phyloP scores from a whole-genome alignment of 1,140 invertebrate species.

The Drosophila tsacasi region DNA sequence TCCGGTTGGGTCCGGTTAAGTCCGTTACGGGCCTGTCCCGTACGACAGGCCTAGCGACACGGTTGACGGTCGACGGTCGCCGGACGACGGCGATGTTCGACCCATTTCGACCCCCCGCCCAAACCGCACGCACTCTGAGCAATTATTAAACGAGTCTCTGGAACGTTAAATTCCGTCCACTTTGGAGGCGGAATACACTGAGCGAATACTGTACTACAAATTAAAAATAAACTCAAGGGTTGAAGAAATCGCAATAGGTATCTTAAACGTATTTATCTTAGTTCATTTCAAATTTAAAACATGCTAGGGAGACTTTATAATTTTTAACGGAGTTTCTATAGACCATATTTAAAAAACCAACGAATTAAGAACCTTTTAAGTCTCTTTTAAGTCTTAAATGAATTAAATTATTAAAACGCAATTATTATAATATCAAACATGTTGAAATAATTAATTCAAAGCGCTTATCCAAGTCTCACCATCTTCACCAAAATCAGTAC shows the following conservation, averaged over 20 bases:
- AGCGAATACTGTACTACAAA: background rate
- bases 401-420: too few relatives aligned
- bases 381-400: too few relatives aligned
- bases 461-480: too few relatives aligned
- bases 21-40: slow-evolving; percentile 46
- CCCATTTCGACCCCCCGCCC: slow-evolving; percentile 63
- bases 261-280: background rate
- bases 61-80: slow-evolving; percentile 41
- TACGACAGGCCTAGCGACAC: slow-evolving; percentile 75
- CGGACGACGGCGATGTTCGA: slow-evolving; percentile 46
- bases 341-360: too few relatives aligned
- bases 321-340: too few relatives aligned
- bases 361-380: too few relatives aligned
- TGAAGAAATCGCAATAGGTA: background rate
- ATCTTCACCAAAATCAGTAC: background rate
- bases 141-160: slow-evolving; percentile 84
- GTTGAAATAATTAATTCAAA: too few relatives aligned
- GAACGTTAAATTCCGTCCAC: slow-evolving; percentile 84
- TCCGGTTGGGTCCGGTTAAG: slow-evolving; percentile 53
- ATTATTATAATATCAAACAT: background rate
- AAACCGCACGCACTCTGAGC: slow-evolving; percentile 80
- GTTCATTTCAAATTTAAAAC: background rate
- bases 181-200: slow-evolving; percentile 58
- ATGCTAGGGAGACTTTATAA: background rate
- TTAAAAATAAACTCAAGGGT: too few relatives aligned